Percentiles rank a stretch among this genome's conserved stretches.
Evolutionary conservation across 1,140 invertebrate genomes (phyloP).

Genomic region (Latrodectus geometricus): DNA sequence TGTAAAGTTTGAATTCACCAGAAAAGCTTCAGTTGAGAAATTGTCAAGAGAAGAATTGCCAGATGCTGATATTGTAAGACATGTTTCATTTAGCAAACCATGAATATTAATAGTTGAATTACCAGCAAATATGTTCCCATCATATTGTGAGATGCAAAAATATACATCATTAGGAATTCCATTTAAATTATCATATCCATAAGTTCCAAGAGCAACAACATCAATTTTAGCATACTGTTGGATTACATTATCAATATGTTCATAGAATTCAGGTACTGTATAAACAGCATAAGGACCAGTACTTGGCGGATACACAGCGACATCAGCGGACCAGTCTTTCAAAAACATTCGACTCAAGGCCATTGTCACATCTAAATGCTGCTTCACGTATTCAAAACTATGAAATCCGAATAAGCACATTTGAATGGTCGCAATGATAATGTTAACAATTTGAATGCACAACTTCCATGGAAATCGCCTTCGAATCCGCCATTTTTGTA

Average conservation of each 20-base stretch:
- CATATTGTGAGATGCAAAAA: conserved; percentile 83
- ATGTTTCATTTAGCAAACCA: conserved; percentile 77
- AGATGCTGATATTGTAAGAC: conserved; percentile 58
- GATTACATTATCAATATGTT: conserved; percentile 87
- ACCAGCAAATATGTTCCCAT: conserved; percentile 85
- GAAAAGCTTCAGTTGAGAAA: conserved; percentile 75
- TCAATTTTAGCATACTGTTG: conserved; percentile 82
- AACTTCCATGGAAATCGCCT: conserved; percentile 96
- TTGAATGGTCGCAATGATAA: conserved; percentile 93
- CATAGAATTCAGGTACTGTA: conserved; percentile 83
- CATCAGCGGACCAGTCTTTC: conserved; percentile 83
- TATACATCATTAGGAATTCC: conserved; percentile 77
- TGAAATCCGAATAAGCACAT: conserved; percentile 91
- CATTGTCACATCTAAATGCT: conserved; percentile 70
- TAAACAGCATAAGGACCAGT: conserved; percentile 92
- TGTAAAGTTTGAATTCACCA: conserved; percentile 74
- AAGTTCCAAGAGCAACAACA: conserved; percentile 84
- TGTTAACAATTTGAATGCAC: conserved; percentile 94
- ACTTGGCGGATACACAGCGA: conserved; percentile 91
- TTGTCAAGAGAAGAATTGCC: conserved; percentile 61
- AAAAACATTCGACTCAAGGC: conserved; percentile 93
- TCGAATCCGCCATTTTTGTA: conserved; percentile 94
- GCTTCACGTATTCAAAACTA: conserved; percentile 75
- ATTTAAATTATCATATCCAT: conserved; percentile 78
- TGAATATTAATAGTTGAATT: conserved; percentile 93